Base-by-base conservation (phyloP, 2,797 vertebrate genomes). In the Gallirallus australis region DNA sequence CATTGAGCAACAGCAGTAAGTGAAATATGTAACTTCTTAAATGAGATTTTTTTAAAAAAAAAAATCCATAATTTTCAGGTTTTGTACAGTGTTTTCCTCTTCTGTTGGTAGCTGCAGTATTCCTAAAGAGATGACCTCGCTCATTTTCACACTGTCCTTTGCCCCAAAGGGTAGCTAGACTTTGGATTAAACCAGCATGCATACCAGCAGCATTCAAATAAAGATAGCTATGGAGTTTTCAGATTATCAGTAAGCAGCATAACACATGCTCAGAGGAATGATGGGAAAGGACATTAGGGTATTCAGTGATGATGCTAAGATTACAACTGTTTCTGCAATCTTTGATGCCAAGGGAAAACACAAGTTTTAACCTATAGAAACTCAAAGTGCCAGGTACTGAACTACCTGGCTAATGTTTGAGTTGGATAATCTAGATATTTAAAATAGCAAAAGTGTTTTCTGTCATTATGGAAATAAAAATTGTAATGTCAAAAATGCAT, bases 11-110 rank as follows among this genome's bases (percentile, higher is more conserved):
- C 65, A 78, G 8, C 71, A 92, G 33, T 95, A 91, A 94, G 23
- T 86, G 61, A 92, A 96, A 82, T 79, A 92, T 71, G n/a, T 81
- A 88, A 54, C 47, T 87, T 83, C 54, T 90, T 82, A 69, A 86
- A 75, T 70, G 28, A 79, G 14, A 33, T 76, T 95, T 86, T 76
- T 95, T 86, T 33, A 2, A 11, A 79, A 66, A 11, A 79, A 66
- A 57, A 86, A 45, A 35, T 37, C 15, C n/a, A 65, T 57, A 39
- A 57, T 89, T 87, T 64, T 85, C 25, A 24, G 7, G 3, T 24
- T 83, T 86, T 82, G 0, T 40, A 16, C 72, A n/a, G 11, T 86
- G 31, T 66, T 75, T 91, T 75, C 35, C 13, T 87, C 82, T 76
- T 76, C 40, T 72, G 4, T 59, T 69, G 40, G 57, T 1, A 2